A percentile compares a stretch with the other conserved stretches of the same genome.
phyloP scores from a whole-genome alignment of 2,113 vertebrate genomes.

The Oreochromis niloticus region DNA sequence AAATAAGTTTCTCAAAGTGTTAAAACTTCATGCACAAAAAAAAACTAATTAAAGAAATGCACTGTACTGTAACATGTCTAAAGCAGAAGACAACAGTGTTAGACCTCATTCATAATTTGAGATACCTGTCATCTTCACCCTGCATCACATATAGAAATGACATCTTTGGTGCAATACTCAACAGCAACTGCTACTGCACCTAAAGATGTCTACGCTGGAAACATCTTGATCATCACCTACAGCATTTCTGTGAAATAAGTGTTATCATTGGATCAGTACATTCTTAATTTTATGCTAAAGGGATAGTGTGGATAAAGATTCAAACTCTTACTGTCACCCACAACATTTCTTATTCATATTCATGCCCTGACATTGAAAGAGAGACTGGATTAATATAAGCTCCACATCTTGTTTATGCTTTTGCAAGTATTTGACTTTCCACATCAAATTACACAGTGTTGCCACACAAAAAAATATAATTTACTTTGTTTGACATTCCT shows the following conservation, averaged over 20 bases:
- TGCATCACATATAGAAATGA: neutral
- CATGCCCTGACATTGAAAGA: neutral
- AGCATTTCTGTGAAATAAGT: neutral
- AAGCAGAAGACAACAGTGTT: constrained; percentile 21
- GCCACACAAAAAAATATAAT: neutral
- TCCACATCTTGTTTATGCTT: neutral
- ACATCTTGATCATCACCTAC: neutral
- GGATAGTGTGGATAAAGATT: constrained; percentile 40
- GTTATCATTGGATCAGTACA: constrained; percentile 48
- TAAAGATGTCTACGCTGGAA: neutral
- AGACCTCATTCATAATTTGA: constrained; percentile 17
- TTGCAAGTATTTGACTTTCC: constrained; percentile 3
- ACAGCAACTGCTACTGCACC: neutral
- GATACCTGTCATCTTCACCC: constrained; percentile 35
- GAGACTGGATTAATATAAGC: constrained; percentile 18
- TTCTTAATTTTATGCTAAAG: constrained; percentile 32
- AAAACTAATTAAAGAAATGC: neutral
- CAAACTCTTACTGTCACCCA: constrained; percentile 10
- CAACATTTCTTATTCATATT: constrained; percentile 26
- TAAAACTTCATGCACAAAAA: constrained; percentile 15
- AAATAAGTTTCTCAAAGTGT: neutral
- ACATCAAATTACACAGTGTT: neutral
- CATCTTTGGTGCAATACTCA: neutral
- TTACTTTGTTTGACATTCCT: neutral
- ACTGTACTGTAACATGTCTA: neutral